Evolutionary conservation across 2,797 vertebrate species (phyloP).

Genomic region (Amblyraja radiata): DNA sequence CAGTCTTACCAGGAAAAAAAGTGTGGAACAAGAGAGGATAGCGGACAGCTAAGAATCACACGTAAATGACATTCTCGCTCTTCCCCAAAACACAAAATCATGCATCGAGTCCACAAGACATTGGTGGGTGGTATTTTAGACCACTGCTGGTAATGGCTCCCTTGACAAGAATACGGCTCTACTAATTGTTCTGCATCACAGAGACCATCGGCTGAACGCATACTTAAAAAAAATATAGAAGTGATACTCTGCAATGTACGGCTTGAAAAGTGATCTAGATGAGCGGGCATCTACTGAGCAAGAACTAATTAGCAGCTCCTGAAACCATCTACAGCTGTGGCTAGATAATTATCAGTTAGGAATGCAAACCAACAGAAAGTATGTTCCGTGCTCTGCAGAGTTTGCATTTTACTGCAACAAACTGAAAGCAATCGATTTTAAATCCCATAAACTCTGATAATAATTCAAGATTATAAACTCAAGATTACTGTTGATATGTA

Average conservation of each 20-base stretch:
- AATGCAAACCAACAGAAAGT: neutral
- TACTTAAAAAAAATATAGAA: neutral
- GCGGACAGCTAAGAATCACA: neutral
- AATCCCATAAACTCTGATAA: neutral
- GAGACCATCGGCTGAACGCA: neutral
- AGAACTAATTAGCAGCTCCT: constrained; percentile 20
- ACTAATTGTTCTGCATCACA: neutral
- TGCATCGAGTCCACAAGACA: neutral
- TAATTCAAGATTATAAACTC: neutral
- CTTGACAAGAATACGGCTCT: neutral
- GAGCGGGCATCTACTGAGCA: neutral
- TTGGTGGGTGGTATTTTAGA: neutral
- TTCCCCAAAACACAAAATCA: neutral
- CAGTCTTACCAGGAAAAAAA: neutral
- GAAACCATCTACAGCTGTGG: constrained; percentile 15
- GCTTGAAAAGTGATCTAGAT: constrained; percentile 2
- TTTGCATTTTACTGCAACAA: neutral
- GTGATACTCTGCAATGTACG: neutral
- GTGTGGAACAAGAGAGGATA: neutral
- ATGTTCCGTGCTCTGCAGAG: neutral
- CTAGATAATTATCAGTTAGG: neutral
- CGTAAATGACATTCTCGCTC: no score
- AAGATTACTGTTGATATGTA: neutral
- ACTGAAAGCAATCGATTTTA: neutral
- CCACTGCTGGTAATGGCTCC: neutral